Percentiles rank a stretch among this genome's conserved stretches.
phyloP scores from a whole-genome alignment of 2,797 vertebrate genomes.

The Sebastes baramenuke region DNA sequence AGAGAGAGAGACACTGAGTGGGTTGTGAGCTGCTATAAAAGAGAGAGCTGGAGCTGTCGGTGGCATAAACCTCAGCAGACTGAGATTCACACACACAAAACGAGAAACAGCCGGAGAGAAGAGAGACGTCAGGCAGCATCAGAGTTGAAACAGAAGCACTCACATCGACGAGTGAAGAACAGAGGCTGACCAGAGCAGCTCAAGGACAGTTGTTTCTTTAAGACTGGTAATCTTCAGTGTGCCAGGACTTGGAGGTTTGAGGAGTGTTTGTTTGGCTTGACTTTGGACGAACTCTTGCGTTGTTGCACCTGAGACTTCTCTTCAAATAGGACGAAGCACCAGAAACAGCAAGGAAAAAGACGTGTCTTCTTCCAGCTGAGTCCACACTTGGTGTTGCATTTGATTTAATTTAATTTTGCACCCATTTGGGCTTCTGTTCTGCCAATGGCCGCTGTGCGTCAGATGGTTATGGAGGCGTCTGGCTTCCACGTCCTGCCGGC shows the following conservation, averaged over 20 bases:
- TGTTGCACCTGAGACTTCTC: constrained; percentile 1
- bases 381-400: neutral
- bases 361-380: neutral
- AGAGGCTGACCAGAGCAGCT: neutral
- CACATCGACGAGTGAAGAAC: constrained; percentile 4
- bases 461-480: constrained; percentile 82
- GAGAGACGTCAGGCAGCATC: neutral
- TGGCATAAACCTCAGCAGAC: constrained; percentile 59
- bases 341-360: neutral
- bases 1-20: constrained; percentile 25
- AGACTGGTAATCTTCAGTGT: neutral
- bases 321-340: constrained; percentile 2
- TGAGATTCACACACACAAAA: constrained; percentile 28
- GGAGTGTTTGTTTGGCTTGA: constrained; percentile 1
- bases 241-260: constrained; percentile 13
- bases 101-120: constrained; percentile 2
- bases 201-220: neutral
- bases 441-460: constrained; percentile 86
- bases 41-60: constrained; percentile 50
- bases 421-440: neutral
- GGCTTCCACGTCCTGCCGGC: constrained; percentile 88
- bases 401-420: neutral
- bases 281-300: constrained; percentile 13
- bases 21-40: constrained; percentile 76
- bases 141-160: constrained; percentile 21